Evolutionary conservation across 1,140 invertebrate species (phyloP).

Genomic region (Diprion similis): DNA sequence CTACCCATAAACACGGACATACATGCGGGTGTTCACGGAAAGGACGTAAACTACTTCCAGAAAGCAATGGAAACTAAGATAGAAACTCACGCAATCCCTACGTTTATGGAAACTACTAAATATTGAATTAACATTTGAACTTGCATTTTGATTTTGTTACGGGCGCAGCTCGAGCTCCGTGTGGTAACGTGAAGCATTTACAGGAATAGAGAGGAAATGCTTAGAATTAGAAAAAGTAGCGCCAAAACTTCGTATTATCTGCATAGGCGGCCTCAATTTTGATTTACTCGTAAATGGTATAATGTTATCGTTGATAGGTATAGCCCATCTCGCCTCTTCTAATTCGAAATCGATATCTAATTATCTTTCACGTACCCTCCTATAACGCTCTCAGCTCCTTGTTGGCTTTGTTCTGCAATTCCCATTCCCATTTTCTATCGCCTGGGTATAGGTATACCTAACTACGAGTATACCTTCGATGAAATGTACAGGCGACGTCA

Average conservation of each 20-base stretch:
- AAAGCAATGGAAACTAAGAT: neutral
- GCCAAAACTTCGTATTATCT: no score
- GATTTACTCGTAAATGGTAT: slow-evolving; percentile 36
- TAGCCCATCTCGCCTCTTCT: slow-evolving; percentile 35
- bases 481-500: no score
- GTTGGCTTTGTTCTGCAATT: neutral
- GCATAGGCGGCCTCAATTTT: slow-evolving; percentile 34
- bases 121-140: no score
- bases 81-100: neutral
- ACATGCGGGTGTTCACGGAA: neutral
- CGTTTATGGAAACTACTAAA: no score
- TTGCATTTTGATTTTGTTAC: no score
- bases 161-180: no score
- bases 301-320: slow-evolving; percentile 37
- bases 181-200: neutral
- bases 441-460: no score
- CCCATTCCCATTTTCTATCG: neutral
- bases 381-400: neutral
- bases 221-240: no score
- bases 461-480: no score
- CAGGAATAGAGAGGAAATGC: neutral
- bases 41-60: neutral
- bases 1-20: neutral
- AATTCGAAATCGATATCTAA: slow-evolving; percentile 50
- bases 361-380: slow-evolving; percentile 32